Conservation (phyloP, 2,888 invertebrate genomes). For the Drosophila parthenogenetica region DNA sequence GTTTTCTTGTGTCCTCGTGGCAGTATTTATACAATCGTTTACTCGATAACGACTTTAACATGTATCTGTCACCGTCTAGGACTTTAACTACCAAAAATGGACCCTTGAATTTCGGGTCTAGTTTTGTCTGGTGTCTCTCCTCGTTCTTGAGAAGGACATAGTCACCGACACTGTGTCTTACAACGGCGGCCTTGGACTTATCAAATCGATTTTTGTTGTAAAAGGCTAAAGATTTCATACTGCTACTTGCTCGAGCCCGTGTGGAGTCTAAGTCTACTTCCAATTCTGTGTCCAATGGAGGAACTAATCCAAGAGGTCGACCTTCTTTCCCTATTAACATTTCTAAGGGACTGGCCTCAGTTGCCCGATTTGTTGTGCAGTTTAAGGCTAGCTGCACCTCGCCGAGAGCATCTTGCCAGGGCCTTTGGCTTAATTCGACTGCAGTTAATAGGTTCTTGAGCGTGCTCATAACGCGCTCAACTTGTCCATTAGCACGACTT, state of each 20-base stretch:
- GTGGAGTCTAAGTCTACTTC: no score
- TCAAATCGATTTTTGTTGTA: background rate
- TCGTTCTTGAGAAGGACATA: slow-evolving; percentile 1
- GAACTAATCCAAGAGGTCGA: background rate
- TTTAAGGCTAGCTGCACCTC: slow-evolving; percentile 1
- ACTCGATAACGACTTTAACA: background rate
- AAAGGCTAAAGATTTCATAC: no score
- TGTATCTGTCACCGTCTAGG: background rate
- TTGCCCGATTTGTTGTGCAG: background rate
- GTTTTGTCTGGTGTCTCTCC: background rate
- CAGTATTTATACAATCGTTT: no score
- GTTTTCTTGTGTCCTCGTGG: no score
- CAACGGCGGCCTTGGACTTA: background rate
- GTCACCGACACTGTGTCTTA: background rate
- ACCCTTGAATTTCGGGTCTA: slow-evolving; percentile 1
- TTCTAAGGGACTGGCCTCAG: background rate
- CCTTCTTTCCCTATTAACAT: background rate
- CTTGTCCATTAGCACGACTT: slow-evolving; percentile 3
- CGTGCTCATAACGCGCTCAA: slow-evolving; percentile 1
- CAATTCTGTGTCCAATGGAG: no score
- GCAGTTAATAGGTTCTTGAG: background rate
- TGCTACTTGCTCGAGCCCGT: no score
- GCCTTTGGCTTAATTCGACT: background rate
- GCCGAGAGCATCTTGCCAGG: background rate
- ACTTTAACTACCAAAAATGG: background rate